A percentile compares a stretch with the other conserved stretches of the same genome.
Conservation (phyloP, 2,888 invertebrate species). For the Dasysyrphus albostriatus region DNA sequence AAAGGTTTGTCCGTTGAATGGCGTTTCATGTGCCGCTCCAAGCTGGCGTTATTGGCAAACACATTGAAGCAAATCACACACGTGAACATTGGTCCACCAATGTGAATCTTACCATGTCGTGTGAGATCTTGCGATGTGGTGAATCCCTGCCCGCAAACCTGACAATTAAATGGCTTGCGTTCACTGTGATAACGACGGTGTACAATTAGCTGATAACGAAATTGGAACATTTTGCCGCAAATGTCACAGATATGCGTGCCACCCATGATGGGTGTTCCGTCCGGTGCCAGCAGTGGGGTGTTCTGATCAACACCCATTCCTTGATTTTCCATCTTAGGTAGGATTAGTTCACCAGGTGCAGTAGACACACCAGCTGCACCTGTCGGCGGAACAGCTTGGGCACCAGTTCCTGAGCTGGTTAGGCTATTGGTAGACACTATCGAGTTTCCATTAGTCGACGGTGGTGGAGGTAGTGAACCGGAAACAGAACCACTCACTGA, state of each 20-base stretch:
- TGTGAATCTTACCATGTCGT: conserved; percentile 92
- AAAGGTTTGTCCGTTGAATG: conserved; percentile 93
- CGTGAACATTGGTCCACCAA: conserved; percentile 91
- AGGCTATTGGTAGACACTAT: conserved; percentile 76
- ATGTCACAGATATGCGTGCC: conserved; percentile 91
- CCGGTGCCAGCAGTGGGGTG: conserved; percentile 85
- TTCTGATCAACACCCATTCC: conserved; percentile 84
- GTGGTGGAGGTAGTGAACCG: conserved; percentile 70
- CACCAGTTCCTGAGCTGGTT: conserved; percentile 60
- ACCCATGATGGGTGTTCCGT: conserved; percentile 85
- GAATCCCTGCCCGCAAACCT: conserved; percentile 93
- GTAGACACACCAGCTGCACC: conserved; percentile 42
- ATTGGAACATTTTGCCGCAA: conserved; percentile 94
- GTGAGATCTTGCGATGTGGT: conserved; percentile 91
- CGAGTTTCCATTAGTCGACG: conserved; percentile 66
- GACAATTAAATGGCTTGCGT: conserved; percentile 91
- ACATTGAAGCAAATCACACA: conserved; percentile 90
- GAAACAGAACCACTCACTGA: conserved; percentile 70
- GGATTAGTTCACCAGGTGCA: conserved; percentile 80
- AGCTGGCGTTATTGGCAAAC: conserved; percentile 88
- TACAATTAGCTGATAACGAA: conserved; percentile 93
- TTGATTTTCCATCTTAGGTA: conserved; percentile 84
- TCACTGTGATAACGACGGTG: conserved; percentile 94
- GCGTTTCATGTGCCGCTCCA: conserved; percentile 92
- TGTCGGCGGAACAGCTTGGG: conserved; percentile 47